These are phyloP conservation scores for Strigops habroptila DNA, from an alignment of 2,113 vertebrate genomes.

Conservation along the genomic window DNA sequence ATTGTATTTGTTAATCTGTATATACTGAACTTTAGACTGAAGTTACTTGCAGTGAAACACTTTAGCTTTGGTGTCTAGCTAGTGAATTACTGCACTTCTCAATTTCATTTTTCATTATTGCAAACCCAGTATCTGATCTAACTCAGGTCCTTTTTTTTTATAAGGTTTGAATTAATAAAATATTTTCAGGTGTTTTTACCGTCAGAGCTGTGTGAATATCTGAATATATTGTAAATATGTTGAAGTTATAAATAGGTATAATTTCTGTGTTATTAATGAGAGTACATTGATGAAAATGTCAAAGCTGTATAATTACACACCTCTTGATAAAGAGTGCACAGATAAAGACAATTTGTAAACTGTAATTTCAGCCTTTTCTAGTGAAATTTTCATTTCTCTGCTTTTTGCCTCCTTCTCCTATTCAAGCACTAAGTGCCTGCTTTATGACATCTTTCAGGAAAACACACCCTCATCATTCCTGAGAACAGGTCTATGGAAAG, in stretches of 20 bases:
- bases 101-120: background rate
- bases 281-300: conserved; percentile 57
- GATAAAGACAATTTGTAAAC: conserved; percentile 7
- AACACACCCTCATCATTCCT: background rate
- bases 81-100: background rate
- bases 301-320: conserved; percentile 46
- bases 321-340: conserved; percentile 13
- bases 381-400: background rate
- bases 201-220: background rate
- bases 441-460: background rate
- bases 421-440: background rate
- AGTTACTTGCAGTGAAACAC: background rate
- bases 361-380: conserved; percentile 4
- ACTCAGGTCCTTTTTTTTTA: background rate
- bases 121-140: background rate
- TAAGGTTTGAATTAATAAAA: conserved; percentile 18
- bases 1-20: background rate
- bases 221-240: conserved; percentile 40
- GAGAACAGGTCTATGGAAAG: background rate
- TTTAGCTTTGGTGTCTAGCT: background rate
- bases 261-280: conserved; percentile 61
- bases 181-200: conserved; percentile 26
- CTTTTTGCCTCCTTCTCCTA: background rate
- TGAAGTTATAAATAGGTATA: conserved; percentile 54
- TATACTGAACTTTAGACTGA: background rate